Conservation (phyloP, 2,888 invertebrate species). For the Yponomeuta plumbellus region DNA sequence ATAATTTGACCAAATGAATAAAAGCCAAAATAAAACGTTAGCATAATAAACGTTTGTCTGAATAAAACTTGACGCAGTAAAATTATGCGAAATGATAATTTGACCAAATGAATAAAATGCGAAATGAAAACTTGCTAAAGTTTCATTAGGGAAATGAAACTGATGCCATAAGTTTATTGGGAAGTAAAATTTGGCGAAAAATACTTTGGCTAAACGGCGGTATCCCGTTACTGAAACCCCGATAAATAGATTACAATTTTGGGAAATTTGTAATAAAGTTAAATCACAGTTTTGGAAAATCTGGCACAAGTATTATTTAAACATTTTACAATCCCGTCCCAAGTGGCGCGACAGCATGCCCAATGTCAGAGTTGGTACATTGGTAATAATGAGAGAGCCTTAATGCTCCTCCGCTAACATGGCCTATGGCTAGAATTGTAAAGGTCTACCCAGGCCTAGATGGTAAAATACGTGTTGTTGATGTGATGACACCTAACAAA, state of each 20-base stretch:
- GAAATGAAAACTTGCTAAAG: too few relatives aligned
- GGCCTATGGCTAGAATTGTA: slow-evolving; percentile 16
- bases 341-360: slow-evolving; percentile 18
- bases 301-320: slow-evolving; percentile 19
- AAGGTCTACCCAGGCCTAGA: slow-evolving; percentile 11
- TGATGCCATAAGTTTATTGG: too few relatives aligned
- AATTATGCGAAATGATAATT: too few relatives aligned
- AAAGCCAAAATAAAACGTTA: too few relatives aligned
- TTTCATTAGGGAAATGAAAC: too few relatives aligned
- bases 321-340: slow-evolving; percentile 17
- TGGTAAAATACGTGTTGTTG: slow-evolving; percentile 6
- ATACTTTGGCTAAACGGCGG: too few relatives aligned
- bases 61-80: too few relatives aligned
- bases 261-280: slow-evolving; percentile 19
- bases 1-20: too few relatives aligned
- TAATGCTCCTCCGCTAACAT: slow-evolving; percentile 13
- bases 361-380: slow-evolving; percentile 15
- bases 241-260: slow-evolving; percentile 16
- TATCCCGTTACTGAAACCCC: too few relatives aligned
- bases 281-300: slow-evolving; percentile 20
- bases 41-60: too few relatives aligned
- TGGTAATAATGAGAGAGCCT: slow-evolving; percentile 18
- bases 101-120: too few relatives aligned
- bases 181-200: too few relatives aligned
- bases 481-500: slow-evolving; percentile 10